Conservation (phyloP, 2,113 vertebrate genomes). For the Corythoichthys haematopterus region DNA sequence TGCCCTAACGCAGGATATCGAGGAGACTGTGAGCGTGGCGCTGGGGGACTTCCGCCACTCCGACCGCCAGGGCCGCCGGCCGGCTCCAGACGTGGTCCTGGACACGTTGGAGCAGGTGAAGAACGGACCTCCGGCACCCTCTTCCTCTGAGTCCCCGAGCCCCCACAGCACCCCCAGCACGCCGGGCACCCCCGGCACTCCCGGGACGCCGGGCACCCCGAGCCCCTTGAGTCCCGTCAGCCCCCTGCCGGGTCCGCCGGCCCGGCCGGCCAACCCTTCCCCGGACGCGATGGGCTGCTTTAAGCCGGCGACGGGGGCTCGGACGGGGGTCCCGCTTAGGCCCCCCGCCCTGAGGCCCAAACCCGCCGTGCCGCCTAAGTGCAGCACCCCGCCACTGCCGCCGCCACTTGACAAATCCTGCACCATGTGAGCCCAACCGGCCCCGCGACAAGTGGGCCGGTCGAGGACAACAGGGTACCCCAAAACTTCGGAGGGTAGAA, state of each 20-base stretch:
- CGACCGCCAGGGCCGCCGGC: slow-evolving; percentile 87
- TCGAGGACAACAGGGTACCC: slow-evolving; percentile 72
- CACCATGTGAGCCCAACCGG: slow-evolving; percentile 84
- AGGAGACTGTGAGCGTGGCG: slow-evolving; percentile 92
- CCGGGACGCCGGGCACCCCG: slow-evolving; percentile 60
- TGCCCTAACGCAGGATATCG: slow-evolving; percentile 80
- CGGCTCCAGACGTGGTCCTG: slow-evolving; percentile 92
- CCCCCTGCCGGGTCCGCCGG: slow-evolving; percentile 64
- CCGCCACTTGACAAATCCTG: slow-evolving; percentile 92
- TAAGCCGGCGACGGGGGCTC: slow-evolving; percentile 81
- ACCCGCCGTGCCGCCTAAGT: slow-evolving; percentile 91
- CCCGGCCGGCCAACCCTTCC: slow-evolving; percentile 67
- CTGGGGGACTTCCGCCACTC: slow-evolving; percentile 89
- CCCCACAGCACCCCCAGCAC: slow-evolving; percentile 77
- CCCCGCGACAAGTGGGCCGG: slow-evolving; percentile 61
- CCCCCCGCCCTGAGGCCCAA: slow-evolving; percentile 94
- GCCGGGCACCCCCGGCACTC: slow-evolving; percentile 60
- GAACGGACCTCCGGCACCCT: slow-evolving; percentile 77
- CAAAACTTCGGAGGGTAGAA: slow-evolving; percentile 60
- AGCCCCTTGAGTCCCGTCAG: slow-evolving; percentile 77
- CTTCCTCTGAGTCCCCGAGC: slow-evolving; percentile 88
- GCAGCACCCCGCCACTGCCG: slow-evolving; percentile 84
- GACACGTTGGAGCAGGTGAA: slow-evolving; percentile 96
- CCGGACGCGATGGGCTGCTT: slow-evolving; percentile 89
- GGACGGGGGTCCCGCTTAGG: slow-evolving; percentile 86